Evolutionary conservation across 2,797 vertebrate genomes (phyloP).

Genomic region (Microchirus variegatus): DNA sequence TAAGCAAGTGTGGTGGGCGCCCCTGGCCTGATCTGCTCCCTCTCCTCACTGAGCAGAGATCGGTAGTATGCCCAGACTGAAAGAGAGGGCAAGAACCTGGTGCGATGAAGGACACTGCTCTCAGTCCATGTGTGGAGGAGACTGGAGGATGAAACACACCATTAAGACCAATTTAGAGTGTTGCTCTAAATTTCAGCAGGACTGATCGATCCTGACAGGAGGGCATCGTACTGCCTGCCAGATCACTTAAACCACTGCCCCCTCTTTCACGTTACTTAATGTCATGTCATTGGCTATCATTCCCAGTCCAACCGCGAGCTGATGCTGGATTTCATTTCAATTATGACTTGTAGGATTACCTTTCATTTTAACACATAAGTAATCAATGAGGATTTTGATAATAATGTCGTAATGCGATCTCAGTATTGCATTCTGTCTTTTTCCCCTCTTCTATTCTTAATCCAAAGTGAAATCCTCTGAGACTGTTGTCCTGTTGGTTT

Average conservation of each 20-base stretch:
- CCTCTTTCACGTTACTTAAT: constrained; percentile 79
- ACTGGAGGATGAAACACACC: constrained; percentile 80
- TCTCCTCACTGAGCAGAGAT: constrained; percentile 76
- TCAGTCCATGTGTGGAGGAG: constrained; percentile 72
- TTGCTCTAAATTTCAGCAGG: constrained; percentile 84
- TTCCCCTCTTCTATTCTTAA: constrained; percentile 69
- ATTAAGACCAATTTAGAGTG: constrained; percentile 85
- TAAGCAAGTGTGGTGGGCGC: constrained; percentile 68
- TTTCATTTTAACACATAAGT: constrained; percentile 77
- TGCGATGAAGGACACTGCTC: constrained; percentile 77
- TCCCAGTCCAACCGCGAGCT: constrained; percentile 63
- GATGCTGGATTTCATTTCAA: constrained; percentile 73
- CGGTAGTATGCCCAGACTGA: constrained; percentile 77
- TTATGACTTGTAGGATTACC: constrained; percentile 79
- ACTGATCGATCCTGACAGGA: constrained; percentile 87
- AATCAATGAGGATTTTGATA: constrained; percentile 83
- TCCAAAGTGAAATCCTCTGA: constrained; percentile 82
- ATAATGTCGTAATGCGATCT: constrained; percentile 76
- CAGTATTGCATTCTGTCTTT: constrained; percentile 61
- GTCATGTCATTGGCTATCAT: constrained; percentile 81
- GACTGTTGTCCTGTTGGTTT: constrained; percentile 81
- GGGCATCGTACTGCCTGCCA: constrained; percentile 82
- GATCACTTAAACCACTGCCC: constrained; percentile 84
- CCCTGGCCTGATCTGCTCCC: constrained; percentile 65
- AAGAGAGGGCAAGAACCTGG: constrained; percentile 75